Evolutionary conservation across 2,797 vertebrate genomes (phyloP).

Genomic region (Delichon dasypus): DNA sequence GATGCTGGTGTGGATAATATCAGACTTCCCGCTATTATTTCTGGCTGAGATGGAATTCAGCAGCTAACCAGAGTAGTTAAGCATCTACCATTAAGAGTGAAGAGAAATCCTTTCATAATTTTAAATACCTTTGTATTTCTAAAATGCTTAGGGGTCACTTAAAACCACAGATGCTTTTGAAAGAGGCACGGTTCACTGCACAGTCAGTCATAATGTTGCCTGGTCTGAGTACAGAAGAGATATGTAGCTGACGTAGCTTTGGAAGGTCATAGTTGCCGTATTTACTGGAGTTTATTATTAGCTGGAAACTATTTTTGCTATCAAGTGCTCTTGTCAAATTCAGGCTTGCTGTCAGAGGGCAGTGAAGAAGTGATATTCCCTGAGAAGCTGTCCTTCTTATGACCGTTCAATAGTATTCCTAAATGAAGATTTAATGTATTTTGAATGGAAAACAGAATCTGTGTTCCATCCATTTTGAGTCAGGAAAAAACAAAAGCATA

Average conservation of each 20-base stretch:
- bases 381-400: slow-evolving; percentile 63
- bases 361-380: slow-evolving; percentile 63
- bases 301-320: slow-evolving; percentile 66
- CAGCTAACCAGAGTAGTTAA: background rate
- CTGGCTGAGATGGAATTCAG: background rate
- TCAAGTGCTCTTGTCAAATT: slow-evolving; percentile 61
- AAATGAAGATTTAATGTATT: slow-evolving; percentile 69
- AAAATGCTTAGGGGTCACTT: slow-evolving; percentile 59
- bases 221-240: slow-evolving; percentile 19
- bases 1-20: background rate
- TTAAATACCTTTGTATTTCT: slow-evolving; percentile 64
- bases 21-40: background rate
- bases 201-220: slow-evolving; percentile 6
- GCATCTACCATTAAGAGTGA: slow-evolving; percentile 8
- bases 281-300: slow-evolving; percentile 63
- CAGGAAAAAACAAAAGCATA: slow-evolving; percentile 46
- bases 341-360: slow-evolving; percentile 53
- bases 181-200: slow-evolving; percentile 46
- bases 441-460: slow-evolving; percentile 64
- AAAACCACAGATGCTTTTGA: slow-evolving; percentile 50
- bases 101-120: slow-evolving; percentile 42
- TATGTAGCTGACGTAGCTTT: slow-evolving; percentile 9
- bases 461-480: slow-evolving; percentile 34
- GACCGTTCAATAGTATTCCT: slow-evolving; percentile 47
- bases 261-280: slow-evolving; percentile 54